Evolutionary conservation across 2,888 invertebrate genomes (phyloP).

Genomic region (Oxystoma pomonae): DNA sequence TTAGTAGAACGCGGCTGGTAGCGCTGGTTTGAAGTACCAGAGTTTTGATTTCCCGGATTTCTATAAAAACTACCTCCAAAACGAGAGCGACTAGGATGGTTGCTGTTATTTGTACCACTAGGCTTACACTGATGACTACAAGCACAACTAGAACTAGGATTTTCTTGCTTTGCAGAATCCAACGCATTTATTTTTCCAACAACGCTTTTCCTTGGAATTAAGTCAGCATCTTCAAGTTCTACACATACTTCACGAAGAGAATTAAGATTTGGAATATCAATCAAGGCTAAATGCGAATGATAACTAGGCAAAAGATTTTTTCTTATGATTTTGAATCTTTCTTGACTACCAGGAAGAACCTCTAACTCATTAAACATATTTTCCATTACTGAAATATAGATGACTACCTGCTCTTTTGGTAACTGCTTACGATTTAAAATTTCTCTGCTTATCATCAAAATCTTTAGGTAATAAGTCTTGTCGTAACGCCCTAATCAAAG

Average conservation of each 20-base stretch:
- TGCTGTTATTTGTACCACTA: too few species aligned
- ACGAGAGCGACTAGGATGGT: too few species aligned
- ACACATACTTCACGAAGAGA: slow-evolving; percentile 6
- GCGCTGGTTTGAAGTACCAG: too few species aligned
- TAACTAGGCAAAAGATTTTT: slow-evolving; percentile 7
- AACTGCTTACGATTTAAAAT: slow-evolving; percentile 11
- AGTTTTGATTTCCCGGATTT: too few species aligned
- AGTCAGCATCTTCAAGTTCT: slow-evolving; percentile 8
- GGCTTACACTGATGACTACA: neutral
- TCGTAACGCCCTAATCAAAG: slow-evolving; percentile 3
- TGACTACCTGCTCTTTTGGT: slow-evolving; percentile 8
- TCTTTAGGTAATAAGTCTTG: slow-evolving; percentile 13
- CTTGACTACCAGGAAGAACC: neutral
- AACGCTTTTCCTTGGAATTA: neutral
- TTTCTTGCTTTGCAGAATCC: neutral
- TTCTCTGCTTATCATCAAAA: slow-evolving; percentile 10
- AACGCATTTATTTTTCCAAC: neutral
- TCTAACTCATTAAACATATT: slow-evolving; percentile 7
- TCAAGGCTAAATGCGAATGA: slow-evolving; percentile 6
- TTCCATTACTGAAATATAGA: slow-evolving; percentile 10
- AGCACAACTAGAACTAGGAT: neutral
- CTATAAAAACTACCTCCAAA: too few species aligned
- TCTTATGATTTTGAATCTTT: slow-evolving; percentile 10
- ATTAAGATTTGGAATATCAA: neutral
- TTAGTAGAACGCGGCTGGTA: too few species aligned